Evolutionary conservation across 2,113 vertebrate species (phyloP).

Genomic region (Sula dactylatra): DNA sequence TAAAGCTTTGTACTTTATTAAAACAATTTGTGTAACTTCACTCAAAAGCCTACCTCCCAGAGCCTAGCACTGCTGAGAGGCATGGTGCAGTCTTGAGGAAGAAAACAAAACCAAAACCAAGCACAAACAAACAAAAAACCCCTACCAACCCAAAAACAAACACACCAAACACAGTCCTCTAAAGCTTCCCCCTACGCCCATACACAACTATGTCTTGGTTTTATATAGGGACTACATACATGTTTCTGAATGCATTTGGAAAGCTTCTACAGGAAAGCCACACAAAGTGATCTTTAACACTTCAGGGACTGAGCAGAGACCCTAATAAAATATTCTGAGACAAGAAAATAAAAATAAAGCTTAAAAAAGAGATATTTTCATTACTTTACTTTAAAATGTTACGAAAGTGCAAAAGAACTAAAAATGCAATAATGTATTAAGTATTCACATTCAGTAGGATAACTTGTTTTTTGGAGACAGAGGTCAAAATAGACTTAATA

Average conservation of each 20-base stretch:
- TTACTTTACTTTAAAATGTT: background rate
- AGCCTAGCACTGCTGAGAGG: background rate
- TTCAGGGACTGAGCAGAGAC: background rate
- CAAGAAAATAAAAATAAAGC: background rate
- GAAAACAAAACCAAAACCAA: background rate
- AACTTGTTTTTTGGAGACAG: background rate
- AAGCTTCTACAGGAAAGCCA: background rate
- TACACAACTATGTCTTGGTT: background rate
- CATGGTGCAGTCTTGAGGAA: background rate
- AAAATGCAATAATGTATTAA: background rate
- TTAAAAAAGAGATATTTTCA: background rate
- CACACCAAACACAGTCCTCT: background rate
- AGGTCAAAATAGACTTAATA: background rate
- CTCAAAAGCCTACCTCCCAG: background rate
- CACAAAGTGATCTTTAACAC: background rate
- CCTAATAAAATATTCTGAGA: background rate
- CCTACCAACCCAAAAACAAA: background rate
- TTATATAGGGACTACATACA: background rate
- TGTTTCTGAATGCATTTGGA: background rate
- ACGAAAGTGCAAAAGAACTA: background rate
- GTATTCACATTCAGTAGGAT: background rate
- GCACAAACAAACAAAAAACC: background rate
- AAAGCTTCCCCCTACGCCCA: accelerated
- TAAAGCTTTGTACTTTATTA: background rate
- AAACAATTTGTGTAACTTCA: background rate